phyloP scores from a whole-genome alignment of 1,140 invertebrate species.

The Sycophaga agraensis region DNA sequence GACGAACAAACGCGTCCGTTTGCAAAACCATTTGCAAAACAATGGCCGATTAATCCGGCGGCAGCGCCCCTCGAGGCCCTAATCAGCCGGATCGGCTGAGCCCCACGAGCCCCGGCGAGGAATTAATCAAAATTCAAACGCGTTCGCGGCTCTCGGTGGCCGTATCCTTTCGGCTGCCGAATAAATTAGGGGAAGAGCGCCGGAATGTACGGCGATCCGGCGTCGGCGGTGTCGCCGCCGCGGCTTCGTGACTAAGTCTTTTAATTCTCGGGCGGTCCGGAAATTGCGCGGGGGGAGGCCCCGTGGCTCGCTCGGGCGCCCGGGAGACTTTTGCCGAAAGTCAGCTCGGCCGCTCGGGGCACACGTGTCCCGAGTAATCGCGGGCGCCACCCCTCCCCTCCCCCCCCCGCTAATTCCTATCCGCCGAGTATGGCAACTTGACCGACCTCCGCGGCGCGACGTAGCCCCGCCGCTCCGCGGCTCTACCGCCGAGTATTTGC shows the following conservation, averaged over 20 bases:
- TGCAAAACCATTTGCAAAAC: constrained; percentile 21
- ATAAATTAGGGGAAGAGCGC: constrained; percentile 26
- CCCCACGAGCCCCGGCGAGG: neutral
- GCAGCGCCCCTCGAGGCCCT: neutral
- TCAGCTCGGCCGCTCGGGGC: too few species aligned
- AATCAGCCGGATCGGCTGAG: neutral
- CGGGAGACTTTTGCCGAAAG: constrained; percentile 5
- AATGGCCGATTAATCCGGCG: constrained; percentile 3
- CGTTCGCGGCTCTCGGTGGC: neutral
- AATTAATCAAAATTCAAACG: constrained; percentile 32
- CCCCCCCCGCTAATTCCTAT: too few species aligned
- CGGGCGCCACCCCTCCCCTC: too few species aligned
- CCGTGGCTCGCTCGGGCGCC: neutral
- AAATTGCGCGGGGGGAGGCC: constrained; percentile 13
- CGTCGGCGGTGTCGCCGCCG: too few species aligned
- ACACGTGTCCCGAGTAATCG: too few species aligned
- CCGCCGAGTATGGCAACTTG: too few species aligned
- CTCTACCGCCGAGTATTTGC: too few species aligned
- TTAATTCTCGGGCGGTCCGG: constrained; percentile 20
- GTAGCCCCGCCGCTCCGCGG: too few species aligned
- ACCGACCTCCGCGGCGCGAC: too few species aligned
- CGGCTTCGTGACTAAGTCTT: constrained; percentile 20
- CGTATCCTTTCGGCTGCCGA: neutral
- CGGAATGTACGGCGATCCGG: constrained; percentile 1
- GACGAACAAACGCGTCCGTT: constrained; percentile 6